Base-by-base conservation (phyloP, 2,888 invertebrate species). In the Drosophila tripunctata region DNA sequence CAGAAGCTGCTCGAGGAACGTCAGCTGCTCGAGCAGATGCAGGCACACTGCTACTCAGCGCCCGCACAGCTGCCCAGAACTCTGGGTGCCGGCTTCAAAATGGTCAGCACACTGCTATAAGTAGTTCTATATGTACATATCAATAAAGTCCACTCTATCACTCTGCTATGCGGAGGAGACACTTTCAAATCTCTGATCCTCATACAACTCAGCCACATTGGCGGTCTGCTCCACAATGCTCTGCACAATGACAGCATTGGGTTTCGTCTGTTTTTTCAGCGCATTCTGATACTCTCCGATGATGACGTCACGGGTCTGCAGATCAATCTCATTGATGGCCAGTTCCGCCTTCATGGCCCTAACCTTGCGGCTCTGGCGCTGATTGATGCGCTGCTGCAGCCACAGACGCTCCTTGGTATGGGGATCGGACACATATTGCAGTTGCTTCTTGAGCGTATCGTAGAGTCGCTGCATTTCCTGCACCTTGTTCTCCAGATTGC, bases 1-100 rank as follows among this genome's bases (percentile, higher is more conserved):
- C 89, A 89, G 54, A 89, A 88, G 48, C 76, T 91, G 1, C 50
- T 90, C 6, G 90, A 91, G 52, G 91, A 91, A 47, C 81, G 90
- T 0, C 89, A 90, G 10, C 69, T 90, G 3, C 61, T 91, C n/a
- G 85, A 87, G 22, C 90, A 91, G 58, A 89, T 91, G 89, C 91
- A 91, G 55, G 71, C 85, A 0, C 90, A 91, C 14, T 91, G 90
- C 68, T 89, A 88, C 54, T 90, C 91, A 12, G 91, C 91, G 7
- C 91, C 91, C 0, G 78, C 91, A 0, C 86, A 76, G 36, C 60
- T 88, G 7, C 88, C 89, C 6, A 87, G 88, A 27, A 88, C 89
- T 1, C 47, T 89, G n/a, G 91, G 90, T 0, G 89, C 86, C 1
- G 90, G 91, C 14, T 91, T 89, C 27, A 90, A 89, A 48, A 81